phyloP scores from a whole-genome alignment of 2,888 invertebrate genomes.

The Hirtodrosophila trivittata region DNA sequence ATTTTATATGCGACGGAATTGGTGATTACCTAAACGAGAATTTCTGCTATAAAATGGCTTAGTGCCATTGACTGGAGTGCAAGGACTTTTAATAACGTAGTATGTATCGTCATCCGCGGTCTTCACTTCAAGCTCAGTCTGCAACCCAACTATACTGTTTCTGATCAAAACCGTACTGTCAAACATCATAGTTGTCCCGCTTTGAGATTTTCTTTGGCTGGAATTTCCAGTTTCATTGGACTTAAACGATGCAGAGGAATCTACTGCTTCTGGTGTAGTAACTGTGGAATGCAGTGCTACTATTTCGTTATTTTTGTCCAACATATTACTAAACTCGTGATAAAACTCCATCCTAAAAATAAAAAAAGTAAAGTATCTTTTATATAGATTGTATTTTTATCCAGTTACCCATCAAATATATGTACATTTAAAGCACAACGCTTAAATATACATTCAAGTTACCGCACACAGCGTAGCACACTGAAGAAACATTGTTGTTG shows the following conservation, averaged over 20 bases:
- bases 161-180: background rate
- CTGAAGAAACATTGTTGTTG: too few relatives aligned
- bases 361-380: background rate
- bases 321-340: background rate
- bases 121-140: background rate
- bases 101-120: background rate
- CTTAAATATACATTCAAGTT: too few relatives aligned
- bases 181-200: too few relatives aligned
- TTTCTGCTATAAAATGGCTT: conserved; percentile 13
- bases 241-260: background rate
- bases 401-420: too few relatives aligned
- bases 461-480: too few relatives aligned
- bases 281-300: background rate
- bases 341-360: background rate
- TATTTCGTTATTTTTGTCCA: background rate
- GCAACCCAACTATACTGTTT: background rate
- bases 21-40: conserved; percentile 25
- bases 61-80: conserved; percentile 16
- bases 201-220: too few relatives aligned
- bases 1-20: conserved; percentile 31
- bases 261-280: background rate
- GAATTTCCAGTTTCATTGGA: too few relatives aligned
- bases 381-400: too few relatives aligned
- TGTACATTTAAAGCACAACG: too few relatives aligned
- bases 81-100: background rate